Evolutionary conservation across 2,797 vertebrate genomes (phyloP), one percentile per base, ranked within the genome.

Genomic region (Falco rusticolus): DNA sequence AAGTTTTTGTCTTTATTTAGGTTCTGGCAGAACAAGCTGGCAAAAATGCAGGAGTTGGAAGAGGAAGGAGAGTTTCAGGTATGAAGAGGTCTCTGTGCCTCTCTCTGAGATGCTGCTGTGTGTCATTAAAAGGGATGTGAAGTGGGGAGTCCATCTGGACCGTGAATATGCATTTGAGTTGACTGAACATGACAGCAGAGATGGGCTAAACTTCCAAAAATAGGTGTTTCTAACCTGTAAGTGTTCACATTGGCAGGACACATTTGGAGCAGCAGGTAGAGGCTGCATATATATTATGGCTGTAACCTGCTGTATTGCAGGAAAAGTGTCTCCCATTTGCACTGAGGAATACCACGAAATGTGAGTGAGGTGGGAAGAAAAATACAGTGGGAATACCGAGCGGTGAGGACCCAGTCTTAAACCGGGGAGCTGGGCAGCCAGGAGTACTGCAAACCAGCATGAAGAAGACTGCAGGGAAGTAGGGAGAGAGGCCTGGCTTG

Each of bases 11-110:
- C 37, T 93, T 89, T 83, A 85, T 93, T 93, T 90, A 77, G 68
- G 48, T 76, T 81, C 78, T 96, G 88, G 80, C 86, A 94, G 76
- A 88, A 80, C 33, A 74, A 63, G 34, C 70, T 94, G 92, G 87
- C 82, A 69, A 71, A 94, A 34, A 71, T 51, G 45, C 41, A 18
- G 0, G 9, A 57, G 56, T 39, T 70, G 80, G 76, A 84, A 64
- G 74, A 95, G 69, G n/a, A 82, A 26, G 74, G 64, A 74, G 80
- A 68, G 50, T 76, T 92, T 45, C 76, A 92, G 92, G 77, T 97
- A 34, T 3, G 61, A 71, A 51, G 61, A 66, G 22, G 64, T 78
- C 39, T 53, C 71, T 43, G 59, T n/a, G 82, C 75, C 1, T 2
- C 74, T 64, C 71, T 25, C 68, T 3, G 50, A 70, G 61, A 25